These are phyloP conservation scores for Tipula unca DNA, from an alignment of 2,888 invertebrate species.

Conservation along the genomic window DNA sequence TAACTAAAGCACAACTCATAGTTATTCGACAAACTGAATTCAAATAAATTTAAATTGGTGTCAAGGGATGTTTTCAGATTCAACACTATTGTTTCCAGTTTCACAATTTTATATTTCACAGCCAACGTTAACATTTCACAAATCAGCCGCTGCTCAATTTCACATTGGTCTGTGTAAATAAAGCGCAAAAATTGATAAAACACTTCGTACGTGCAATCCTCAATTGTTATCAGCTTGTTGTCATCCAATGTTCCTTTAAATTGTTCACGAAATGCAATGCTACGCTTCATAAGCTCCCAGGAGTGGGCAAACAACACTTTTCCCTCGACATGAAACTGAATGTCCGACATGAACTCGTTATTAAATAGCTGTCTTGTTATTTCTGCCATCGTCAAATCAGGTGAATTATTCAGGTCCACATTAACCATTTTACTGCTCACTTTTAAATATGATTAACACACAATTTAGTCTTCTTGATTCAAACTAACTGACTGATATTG, in stretches of 20 bases:
- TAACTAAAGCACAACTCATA: background rate
- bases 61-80: background rate
- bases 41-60: background rate
- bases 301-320: background rate
- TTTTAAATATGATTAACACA: too few relatives aligned
- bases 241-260: background rate
- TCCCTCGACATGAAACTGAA: background rate
- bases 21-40: background rate
- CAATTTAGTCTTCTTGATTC: too few relatives aligned
- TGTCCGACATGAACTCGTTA: background rate
- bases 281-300: background rate
- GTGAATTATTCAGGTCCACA: background rate
- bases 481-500: too few relatives aligned
- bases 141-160: background rate
- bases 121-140: background rate
- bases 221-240: background rate
- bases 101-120: too few relatives aligned
- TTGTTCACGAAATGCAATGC: background rate
- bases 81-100: too few relatives aligned
- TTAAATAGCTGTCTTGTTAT: background rate
- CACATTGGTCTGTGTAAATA: background rate
- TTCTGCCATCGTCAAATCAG: background rate
- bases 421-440: background rate
- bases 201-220: background rate
- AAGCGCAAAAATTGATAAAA: background rate